Percentiles rank a stretch among this genome's conserved stretches.
Conservation (phyloP, 2,113 vertebrate species). For the Acinonyx jubatus region DNA sequence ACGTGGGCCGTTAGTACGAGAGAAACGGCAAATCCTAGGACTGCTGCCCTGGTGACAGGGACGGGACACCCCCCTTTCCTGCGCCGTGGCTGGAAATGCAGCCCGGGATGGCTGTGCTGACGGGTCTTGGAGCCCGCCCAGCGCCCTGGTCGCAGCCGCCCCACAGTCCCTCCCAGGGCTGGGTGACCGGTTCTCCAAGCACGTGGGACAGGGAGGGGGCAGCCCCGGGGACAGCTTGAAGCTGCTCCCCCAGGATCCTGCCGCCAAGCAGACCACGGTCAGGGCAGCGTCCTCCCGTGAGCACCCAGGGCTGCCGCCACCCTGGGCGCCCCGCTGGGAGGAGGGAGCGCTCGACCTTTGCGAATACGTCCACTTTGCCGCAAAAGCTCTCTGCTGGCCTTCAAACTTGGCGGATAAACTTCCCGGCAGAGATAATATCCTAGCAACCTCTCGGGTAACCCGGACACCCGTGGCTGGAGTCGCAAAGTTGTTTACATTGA, state of each 20-base stretch:
- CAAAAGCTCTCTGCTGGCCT: conserved; percentile 69
- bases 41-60: fast-evolving
- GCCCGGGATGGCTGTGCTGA: fast-evolving
- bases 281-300: background rate
- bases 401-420: conserved; percentile 62
- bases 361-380: background rate
- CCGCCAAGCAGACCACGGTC: fast-evolving
- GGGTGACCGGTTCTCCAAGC: background rate
- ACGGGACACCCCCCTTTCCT: background rate
- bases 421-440: conserved; percentile 81
- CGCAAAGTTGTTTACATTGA: conserved; percentile 78
- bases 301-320: background rate
- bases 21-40: background rate
- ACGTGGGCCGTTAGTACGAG: background rate
- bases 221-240: background rate
- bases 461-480: conserved; percentile 56
- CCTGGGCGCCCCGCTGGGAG: conserved; percentile 42
- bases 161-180: fast-evolving
- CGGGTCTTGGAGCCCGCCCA: background rate
- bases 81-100: background rate
- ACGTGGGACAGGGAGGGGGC: background rate
- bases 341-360: conserved; percentile 25
- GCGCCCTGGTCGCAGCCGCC: background rate
- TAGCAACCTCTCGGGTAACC: conserved; percentile 78
- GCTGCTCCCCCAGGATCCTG: fast-evolving